Evolutionary conservation across 2,113 vertebrate species (phyloP), one percentile per base, ranked within the genome.

Genomic region (Dipodomys stephensi): DNA sequence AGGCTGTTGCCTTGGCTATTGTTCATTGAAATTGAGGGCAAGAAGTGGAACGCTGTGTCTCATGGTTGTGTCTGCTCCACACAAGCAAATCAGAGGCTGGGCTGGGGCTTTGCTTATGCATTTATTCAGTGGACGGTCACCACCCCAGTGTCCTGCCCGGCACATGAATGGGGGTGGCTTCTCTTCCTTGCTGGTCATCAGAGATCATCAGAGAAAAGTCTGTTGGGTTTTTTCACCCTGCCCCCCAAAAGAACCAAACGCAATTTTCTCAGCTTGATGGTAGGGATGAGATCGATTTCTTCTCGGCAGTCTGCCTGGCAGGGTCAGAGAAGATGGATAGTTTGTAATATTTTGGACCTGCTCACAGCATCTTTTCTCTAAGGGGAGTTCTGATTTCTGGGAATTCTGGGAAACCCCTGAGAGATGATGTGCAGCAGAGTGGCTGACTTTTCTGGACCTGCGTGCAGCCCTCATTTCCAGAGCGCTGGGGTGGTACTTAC

Each of bases 1-100:
- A 91, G 86, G 64, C 60, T 72, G 72, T 80, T 83, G 32, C 68
- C 77, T 95, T 96, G 90, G 64, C 71, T 49, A 35, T 10, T 92
- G 91, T 64, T 88, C 76, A 93, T 69, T 92, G 80, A 89, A 86
- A 87, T 44, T 19, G 83, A 87, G 94, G 80, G 32, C 35, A 64
- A 72, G 83, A 67, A 68, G 78, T 62, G 53, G 35, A 85, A 46
- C 0, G 0, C 64, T 72, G 80, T 87, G 67, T 53, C 76, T 80
- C 67, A 93, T 49, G 65, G 22, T 57, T 79, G n/a, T 91, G 80
- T 76, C 80, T 83, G 5, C 80, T n/a, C n/a, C n/a, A 94, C 76
- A 30, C 23, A 67, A 83, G n/a, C 46, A 46, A 44, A 60, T 0
- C 30, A 6, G 79, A 68, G 44, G 30, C 72, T 4, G 20, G 46